Evolutionary conservation across 2,113 vertebrate genomes (phyloP), one percentile per base, ranked within the genome.

Genomic region (Anas platyrhynchos): DNA sequence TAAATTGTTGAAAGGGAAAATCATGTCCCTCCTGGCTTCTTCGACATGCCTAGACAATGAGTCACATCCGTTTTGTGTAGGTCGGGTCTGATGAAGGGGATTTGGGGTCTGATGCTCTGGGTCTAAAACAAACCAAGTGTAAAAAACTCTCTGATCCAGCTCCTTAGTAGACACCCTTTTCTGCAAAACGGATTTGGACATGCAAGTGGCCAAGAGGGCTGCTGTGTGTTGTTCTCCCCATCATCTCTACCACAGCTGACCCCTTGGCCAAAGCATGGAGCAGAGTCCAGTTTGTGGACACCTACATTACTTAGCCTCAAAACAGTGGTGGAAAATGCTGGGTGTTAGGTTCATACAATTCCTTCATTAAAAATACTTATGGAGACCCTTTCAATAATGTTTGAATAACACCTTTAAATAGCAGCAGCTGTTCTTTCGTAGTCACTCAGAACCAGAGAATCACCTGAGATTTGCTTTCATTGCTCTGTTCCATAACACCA

Each of bases 201-300:
- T 36, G 54, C 6, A 75, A 88, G 56, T 11, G 25, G 15, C 17
- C 17, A 65, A 69, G 58, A 61, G 8, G 15, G 31, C 32, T 65
- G 21, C 43, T 22, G 27, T 56, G 34, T 41, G 7, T 20, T 9
- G 1, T 48, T 32, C 23, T 74, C 38, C 23, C 6, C n/a, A 48
- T 67, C 17, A 13, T 73, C 31, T 25, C 44, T 52, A 9, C 54
- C 68, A 22, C 68, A 91, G 54, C 21, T 76, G 58, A 5, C 6
- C 7, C 16, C 34, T 6, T 9, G 54, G 2, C 2, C 0, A 1
- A 36, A 65, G 17, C 16, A 29, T 3, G 5, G 43, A 67, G 22
- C 46, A 56, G 17, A 16, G 21, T 46, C 38, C 80, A 52, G 21
- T n/a, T 31, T 13, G 0, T 1, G 5, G 54, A 44, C 48, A 81